Evolutionary conservation across 2,888 invertebrate genomes (phyloP).

Genomic region (Dynastes maya): DNA sequence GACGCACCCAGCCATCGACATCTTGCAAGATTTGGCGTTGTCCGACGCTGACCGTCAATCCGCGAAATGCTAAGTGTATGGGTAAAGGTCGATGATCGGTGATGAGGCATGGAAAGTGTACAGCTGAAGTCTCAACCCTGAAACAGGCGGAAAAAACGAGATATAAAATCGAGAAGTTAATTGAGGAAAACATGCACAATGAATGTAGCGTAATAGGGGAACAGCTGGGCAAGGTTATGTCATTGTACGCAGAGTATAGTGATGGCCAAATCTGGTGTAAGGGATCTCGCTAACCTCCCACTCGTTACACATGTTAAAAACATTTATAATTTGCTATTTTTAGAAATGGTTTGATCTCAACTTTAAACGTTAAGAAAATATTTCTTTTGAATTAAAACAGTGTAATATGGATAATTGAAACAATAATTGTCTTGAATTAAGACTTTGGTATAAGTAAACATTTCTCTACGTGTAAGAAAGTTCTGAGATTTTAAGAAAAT

Average conservation of each 20-base stretch:
- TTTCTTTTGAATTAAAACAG: no score
- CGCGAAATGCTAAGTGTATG: slow-evolving; percentile 79
- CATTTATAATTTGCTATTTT: no score
- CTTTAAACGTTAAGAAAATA: no score
- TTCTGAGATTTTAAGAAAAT: no score
- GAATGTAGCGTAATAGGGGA: neutral
- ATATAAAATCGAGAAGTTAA: neutral
- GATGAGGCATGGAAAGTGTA: slow-evolving; percentile 76
- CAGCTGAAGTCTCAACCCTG: slow-evolving; percentile 75
- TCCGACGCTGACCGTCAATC: slow-evolving; percentile 73
- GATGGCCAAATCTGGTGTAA: neutral
- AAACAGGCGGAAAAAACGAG: slow-evolving; percentile 52
- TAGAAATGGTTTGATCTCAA: no score
- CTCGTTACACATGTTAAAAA: no score
- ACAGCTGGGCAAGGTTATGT: slow-evolving; percentile 17
- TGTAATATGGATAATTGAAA: no score
- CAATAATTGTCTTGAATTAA: no score
- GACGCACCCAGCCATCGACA: slow-evolving; percentile 82
- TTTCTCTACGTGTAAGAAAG: no score
- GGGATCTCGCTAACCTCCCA: no score
- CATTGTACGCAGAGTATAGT: neutral
- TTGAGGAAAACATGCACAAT: slow-evolving; percentile 20
- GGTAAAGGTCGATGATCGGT: slow-evolving; percentile 74
- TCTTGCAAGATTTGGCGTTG: slow-evolving; percentile 77
- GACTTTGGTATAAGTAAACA: no score